These are phyloP conservation scores for Megalops atlanticus DNA, from an alignment of 2,113 vertebrate genomes.

Conservation along the genomic window DNA sequence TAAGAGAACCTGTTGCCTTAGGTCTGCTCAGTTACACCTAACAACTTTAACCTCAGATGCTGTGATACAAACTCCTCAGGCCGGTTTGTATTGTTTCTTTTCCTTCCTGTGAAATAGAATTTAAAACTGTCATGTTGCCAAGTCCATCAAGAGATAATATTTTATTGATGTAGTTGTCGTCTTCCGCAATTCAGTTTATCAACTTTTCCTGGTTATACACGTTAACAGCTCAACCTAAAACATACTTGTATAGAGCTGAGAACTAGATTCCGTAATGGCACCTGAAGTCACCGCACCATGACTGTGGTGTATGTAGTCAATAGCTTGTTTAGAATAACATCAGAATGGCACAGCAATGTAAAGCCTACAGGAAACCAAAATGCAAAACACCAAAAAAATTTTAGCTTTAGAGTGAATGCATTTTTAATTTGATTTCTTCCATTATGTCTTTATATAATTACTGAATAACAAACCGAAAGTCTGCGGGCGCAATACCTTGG, in stretches of 20 bases:
- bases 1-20: too few relatives aligned
- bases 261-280: not conserved
- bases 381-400: not conserved
- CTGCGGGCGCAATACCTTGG: not conserved
- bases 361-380: not conserved
- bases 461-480: not conserved
- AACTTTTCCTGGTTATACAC: not conserved
- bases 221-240: not conserved
- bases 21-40: too few relatives aligned
- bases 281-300: not conserved
- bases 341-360: not conserved
- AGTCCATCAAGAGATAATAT: too few relatives aligned
- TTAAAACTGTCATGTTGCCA: not conserved
- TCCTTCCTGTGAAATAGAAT: not conserved
- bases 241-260: not conserved
- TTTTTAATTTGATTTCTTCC: not conserved
- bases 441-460: not conserved
- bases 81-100: too few relatives aligned
- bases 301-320: not conserved
- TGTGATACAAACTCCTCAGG: too few relatives aligned
- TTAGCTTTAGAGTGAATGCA: not conserved
- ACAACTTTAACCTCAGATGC: slow-evolving; percentile 10
- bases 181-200: too few relatives aligned
- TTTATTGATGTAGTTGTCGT: too few relatives aligned
- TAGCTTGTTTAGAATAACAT: not conserved